Base-by-base conservation (phyloP, 1,140 invertebrate genomes). In the Kradibia gibbosae region DNA sequence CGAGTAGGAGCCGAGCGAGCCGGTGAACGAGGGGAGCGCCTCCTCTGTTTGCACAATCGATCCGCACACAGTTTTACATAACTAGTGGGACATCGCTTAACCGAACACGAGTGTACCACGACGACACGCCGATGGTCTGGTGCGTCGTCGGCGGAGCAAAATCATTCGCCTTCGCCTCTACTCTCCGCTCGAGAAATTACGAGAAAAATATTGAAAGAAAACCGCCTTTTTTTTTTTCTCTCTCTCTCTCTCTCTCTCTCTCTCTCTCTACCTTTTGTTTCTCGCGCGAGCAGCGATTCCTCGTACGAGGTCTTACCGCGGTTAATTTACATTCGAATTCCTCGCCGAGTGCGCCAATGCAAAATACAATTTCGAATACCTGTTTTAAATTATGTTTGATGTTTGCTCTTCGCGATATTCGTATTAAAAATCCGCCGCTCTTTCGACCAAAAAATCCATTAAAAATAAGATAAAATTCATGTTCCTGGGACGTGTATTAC, bases 21-120 rank as follows among this genome's bases (percentile, higher is more conserved):
- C 22, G 75, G 50, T n/a, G 39, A 42, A 28, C 62, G 31, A 79
- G 65, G 80, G 78, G 81, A 74, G 70, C 53, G 36, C 39, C 84
- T 81, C 36, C 83, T 82, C 70, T 88, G 87, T 87, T 88, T 87
- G 86, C 83, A 85, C 85, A 86, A 88, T 87, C 86, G 87, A 88
- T 86, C 86, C 82, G 79, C 85, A 84, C 83, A 82, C 84, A 85
- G 84, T 87, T 88, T 86, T 85, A 86, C 84, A 86, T 84, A 84
- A 84, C 83, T 82, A 79, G 80, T 80, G 76, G 80, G 73, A 82
- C 80, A 82, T 78, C 39, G 80, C 65, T 84, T 84, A 80, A 76
- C 28, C 45, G 77, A 81, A 79, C 42, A 67, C n/a, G 74, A 67
- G 22, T 31, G 76, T 42, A 42, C 28, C 28, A 25, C 75, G 48